Evolutionary conservation across 1,140 invertebrate species (phyloP), one percentile per base, ranked within the genome.

Genomic region (Bradynema listronoti): DNA sequence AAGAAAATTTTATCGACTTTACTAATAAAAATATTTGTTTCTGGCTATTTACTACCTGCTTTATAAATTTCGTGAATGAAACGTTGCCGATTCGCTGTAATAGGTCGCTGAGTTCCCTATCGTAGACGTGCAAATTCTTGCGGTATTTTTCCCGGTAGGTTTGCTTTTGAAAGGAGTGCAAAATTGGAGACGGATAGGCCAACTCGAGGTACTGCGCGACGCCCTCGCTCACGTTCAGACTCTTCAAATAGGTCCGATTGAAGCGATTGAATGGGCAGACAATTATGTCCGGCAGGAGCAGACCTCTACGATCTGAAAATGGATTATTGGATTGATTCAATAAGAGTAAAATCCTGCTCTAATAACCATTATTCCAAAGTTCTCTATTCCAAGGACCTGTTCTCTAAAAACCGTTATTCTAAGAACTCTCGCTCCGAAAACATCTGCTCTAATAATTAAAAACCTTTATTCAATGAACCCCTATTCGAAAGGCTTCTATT

Each of bases 211-310:
- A 73, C 59, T 72, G 68, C 2, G 71, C 58, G 27, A 72, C 50
- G 22, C 45, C 51, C 33, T 36, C 56, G 32, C 69, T 69, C 14
- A 72, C 59, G 36, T 72, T 72, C 32, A 41, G 34, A 16, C 32
- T 27, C 11, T 65, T 50, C 9, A 72, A 49, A 46, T 46, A 73
- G 6, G 70, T 42, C 27, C 43, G 27, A 32, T 72, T 72, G 53
- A 73, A 73, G 16, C 70, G 71, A 53, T 72, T 72, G 46, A 74
- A 71, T 14, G 70, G 70, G 33, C 70, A 72, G 14, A 72, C 58
- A 5, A 73, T 56, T 27, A 72, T 57, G 56, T 72, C 70, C 4
- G 70, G 70, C 14, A 72, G 27, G 19, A 24, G 29, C 24, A 73
- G 27, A 46, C 49, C n/a, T n/a, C n/a, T n/a, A n/a, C n/a, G 29